A percentile compares a stretch with the other conserved stretches of the same genome.
phyloP scores from a whole-genome alignment of 2,797 vertebrate genomes.

The Chiroxiphia lanceolata region DNA sequence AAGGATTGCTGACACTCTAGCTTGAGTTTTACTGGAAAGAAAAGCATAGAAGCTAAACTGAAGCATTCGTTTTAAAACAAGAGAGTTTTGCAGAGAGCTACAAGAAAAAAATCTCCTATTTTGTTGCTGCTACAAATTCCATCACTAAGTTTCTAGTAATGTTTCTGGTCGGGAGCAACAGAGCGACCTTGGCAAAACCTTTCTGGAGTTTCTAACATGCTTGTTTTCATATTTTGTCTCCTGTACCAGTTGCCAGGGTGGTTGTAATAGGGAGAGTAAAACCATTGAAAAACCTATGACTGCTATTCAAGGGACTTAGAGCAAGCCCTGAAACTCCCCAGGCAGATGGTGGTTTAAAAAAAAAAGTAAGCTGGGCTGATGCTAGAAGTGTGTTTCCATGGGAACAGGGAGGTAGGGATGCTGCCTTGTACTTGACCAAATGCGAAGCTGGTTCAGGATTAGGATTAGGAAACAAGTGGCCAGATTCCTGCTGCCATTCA shows the following conservation, averaged over 20 bases:
- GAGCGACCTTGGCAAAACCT: neutral
- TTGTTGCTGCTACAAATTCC: neutral
- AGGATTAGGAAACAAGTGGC: slow-evolving; percentile 39
- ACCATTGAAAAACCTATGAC: neutral
- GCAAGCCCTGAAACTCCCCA: slow-evolving; percentile 46
- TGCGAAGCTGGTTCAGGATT: slow-evolving; percentile 44
- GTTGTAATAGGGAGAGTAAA: neutral
- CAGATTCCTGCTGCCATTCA: neutral
- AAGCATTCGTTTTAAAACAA: neutral
- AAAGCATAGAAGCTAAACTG: neutral
- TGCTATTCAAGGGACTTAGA: neutral
- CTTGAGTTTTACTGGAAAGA: neutral
- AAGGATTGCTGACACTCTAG: neutral
- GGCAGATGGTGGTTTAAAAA: slow-evolving; percentile 73
- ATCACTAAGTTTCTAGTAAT: neutral
- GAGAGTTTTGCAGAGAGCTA: neutral
- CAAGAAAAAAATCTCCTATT: neutral
- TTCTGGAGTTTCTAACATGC: neutral
- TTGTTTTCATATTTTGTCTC: neutral
- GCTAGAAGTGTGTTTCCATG: slow-evolving; percentile 74
- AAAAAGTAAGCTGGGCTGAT: slow-evolving; percentile 66
- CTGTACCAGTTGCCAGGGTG: neutral
- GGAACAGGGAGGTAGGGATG: slow-evolving; percentile 71
- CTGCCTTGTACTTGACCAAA: slow-evolving; percentile 53
- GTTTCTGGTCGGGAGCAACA: neutral